Percentiles rank a stretch among this genome's conserved stretches.
phyloP scores from a whole-genome alignment of 2,888 invertebrate genomes.

The Caenorhabditis becei region DNA sequence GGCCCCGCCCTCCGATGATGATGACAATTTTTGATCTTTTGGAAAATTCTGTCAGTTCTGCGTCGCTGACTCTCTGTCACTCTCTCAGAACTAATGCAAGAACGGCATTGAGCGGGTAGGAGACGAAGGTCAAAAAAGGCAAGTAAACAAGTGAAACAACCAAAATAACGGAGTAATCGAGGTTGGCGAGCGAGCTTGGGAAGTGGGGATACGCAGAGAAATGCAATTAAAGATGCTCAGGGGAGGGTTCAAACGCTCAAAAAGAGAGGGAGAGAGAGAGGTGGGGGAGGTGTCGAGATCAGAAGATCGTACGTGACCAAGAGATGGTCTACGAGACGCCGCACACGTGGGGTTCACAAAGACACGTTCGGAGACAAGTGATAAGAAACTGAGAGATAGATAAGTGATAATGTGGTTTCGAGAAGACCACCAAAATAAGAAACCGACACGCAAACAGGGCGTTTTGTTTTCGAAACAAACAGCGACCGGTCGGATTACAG shows the following conservation, averaged over 20 bases:
- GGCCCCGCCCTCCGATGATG: conserved; percentile 31
- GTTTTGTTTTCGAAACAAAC: neutral
- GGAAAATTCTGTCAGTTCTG: conserved; percentile 1
- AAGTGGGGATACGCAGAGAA: conserved; percentile 23
- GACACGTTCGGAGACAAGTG: neutral
- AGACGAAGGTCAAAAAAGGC: conserved; percentile 30
- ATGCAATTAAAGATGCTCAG: neutral
- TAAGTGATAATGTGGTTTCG: neutral
- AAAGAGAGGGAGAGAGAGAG: neutral
- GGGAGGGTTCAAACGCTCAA: conserved; percentile 6
- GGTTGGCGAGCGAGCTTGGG: neutral
- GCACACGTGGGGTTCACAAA: neutral
- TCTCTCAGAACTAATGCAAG: neutral
- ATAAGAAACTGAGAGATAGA: neutral
- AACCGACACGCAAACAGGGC: neutral
- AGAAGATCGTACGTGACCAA: neutral
- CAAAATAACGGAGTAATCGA: conserved; percentile 29
- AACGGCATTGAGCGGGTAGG: neutral
- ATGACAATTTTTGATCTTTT: conserved; percentile 29
- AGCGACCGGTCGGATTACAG: neutral
- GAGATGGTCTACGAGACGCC: neutral
- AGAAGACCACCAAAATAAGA: neutral
- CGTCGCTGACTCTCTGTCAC: neutral
- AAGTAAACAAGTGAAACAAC: conserved; percentile 17
- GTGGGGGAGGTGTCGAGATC: neutral